Conservation (phyloP, 2,888 invertebrate genomes). For the Phorcus lineatus region DNA sequence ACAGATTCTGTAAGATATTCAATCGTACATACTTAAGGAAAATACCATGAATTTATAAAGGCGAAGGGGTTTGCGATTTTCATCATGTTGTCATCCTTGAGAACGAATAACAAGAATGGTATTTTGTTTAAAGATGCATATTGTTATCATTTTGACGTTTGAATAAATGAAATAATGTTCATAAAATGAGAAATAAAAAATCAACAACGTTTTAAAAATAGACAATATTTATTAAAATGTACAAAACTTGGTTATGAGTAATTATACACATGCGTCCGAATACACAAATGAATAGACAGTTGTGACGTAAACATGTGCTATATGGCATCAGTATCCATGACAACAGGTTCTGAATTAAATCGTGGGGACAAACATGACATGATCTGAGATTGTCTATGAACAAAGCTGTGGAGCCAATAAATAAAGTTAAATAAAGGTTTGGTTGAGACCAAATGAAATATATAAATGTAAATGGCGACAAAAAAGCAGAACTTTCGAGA, state of each 20-base stretch:
- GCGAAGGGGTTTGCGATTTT: too few species aligned
- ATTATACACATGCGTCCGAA: not conserved
- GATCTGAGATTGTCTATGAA: not conserved
- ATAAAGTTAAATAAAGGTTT: not conserved
- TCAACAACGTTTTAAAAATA: not conserved
- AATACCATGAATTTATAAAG: too few species aligned
- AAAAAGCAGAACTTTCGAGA: not conserved
- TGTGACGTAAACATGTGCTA: not conserved
- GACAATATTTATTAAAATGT: constrained; percentile 2
- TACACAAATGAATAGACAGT: not conserved
- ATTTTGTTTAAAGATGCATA: too few species aligned
- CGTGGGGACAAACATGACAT: not conserved
- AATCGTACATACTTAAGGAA: too few species aligned
- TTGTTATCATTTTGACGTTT: too few species aligned
- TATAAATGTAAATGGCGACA: not conserved
- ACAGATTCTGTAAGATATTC: too few species aligned
- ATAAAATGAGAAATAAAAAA: too few species aligned
- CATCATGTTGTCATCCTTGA: too few species aligned
- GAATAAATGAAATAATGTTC: too few species aligned
- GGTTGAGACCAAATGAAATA: constrained; percentile 4
- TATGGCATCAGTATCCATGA: too few species aligned
- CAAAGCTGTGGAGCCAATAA: not conserved
- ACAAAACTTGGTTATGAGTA: constrained; percentile 3
- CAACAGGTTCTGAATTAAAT: too few species aligned
- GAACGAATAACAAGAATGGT: too few species aligned